These are phyloP conservation scores for Stylophora pistillata DNA, from an alignment of 64 coral and sea anemone species.

Conservation along the genomic window DNA sequence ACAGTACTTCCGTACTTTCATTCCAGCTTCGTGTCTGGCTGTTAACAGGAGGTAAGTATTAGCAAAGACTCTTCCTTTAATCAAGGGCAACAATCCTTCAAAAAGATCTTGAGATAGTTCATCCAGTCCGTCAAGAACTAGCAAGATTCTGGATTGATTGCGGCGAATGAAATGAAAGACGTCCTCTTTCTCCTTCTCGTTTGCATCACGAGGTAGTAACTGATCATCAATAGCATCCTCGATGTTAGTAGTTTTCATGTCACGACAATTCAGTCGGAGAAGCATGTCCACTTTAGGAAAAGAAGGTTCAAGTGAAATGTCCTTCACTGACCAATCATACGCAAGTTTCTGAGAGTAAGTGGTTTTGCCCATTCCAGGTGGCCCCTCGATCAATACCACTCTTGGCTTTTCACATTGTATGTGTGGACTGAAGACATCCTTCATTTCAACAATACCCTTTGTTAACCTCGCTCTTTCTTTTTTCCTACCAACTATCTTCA, in stretches of 20 bases:
- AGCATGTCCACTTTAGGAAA: conserved; percentile 52
- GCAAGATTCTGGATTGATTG: conserved; percentile 30
- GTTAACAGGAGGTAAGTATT: background rate
- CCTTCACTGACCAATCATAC: conserved; percentile 38
- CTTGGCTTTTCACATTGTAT: conserved; percentile 11
- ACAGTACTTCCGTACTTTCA: background rate
- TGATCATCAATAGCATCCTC: conserved; percentile 1
- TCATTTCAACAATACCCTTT: conserved; percentile 4
- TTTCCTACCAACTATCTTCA: conserved; percentile 36
- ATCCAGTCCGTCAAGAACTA: conserved; percentile 36
- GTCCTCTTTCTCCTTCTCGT: background rate
- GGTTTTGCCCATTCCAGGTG: background rate
- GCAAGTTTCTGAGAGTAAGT: conserved; percentile 6
- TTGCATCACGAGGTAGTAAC: background rate
- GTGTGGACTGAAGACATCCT: conserved; percentile 19
- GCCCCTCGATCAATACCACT: conserved; percentile 43
- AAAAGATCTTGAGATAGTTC: background rate
- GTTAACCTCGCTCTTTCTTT: conserved; percentile 34
- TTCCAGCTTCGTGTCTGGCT: conserved; percentile 1
- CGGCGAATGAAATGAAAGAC: conserved; percentile 8
- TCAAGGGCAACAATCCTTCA: background rate
- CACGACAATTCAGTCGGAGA: conserved; percentile 26
- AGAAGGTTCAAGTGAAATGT: background rate
- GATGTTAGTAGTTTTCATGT: conserved; percentile 18
- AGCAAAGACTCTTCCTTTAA: background rate